Percentiles rank a stretch among this genome's conserved stretches.
These are phyloP conservation scores for Zonotrichia albicollis DNA, from an alignment of 2,797 vertebrate species.

Conservation along the genomic window DNA sequence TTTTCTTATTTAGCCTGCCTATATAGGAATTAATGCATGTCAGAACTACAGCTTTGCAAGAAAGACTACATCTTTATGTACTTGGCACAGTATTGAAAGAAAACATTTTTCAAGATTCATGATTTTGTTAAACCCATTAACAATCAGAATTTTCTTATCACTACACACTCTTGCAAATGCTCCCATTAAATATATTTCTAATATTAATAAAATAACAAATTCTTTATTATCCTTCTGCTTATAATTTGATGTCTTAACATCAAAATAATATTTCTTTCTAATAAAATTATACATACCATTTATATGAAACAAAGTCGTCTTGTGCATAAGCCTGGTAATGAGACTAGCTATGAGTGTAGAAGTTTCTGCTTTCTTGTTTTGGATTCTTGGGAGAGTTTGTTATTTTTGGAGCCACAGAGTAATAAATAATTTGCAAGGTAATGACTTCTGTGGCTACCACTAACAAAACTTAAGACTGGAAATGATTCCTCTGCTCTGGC, in stretches of 20 bases:
- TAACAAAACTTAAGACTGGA: background rate
- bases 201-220: slow-evolving; percentile 55
- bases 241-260: slow-evolving; percentile 48
- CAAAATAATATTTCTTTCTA: slow-evolving; percentile 56
- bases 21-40: background rate
- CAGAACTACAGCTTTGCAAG: background rate
- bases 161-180: slow-evolving; percentile 25
- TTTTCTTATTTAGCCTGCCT: background rate
- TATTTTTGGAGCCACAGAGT: background rate
- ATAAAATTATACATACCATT: slow-evolving; percentile 54
- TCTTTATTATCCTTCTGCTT: slow-evolving; percentile 48
- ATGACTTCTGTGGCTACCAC: background rate
- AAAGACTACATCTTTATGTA: background rate
- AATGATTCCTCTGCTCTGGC: background rate
- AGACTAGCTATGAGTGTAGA: background rate
- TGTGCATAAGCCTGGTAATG: slow-evolving; percentile 10
- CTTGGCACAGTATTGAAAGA: background rate
- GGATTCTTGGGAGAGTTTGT: background rate
- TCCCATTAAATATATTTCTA: slow-evolving; percentile 63
- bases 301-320: slow-evolving; percentile 26
- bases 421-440: slow-evolving; percentile 34
- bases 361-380: background rate
- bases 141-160: background rate
- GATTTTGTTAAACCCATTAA: background rate
- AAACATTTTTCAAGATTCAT: background rate